Evolutionary conservation across 2,113 vertebrate genomes (phyloP).

Genomic region (Centropristis striata): DNA sequence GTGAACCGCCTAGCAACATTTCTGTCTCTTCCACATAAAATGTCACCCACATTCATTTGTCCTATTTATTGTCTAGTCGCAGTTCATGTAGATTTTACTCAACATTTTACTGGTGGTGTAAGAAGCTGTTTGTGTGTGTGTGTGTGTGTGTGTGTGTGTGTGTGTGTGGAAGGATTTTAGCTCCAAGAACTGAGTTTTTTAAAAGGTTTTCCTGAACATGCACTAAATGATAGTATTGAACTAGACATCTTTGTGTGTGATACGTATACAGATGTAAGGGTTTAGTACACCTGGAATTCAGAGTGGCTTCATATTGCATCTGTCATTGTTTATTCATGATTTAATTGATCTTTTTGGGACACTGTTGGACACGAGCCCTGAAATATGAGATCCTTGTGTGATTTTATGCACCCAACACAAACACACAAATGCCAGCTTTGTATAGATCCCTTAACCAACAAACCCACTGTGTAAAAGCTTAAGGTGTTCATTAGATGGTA

Average conservation of each 20-base stretch:
- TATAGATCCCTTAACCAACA: slow-evolving; percentile 15
- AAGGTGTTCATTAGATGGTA: slow-evolving; percentile 24
- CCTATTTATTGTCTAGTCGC: neutral
- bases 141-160: neutral
- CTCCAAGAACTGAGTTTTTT: neutral
- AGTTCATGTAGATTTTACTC: neutral
- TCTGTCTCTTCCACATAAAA: slow-evolving; percentile 4
- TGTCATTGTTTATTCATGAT: slow-evolving; percentile 72
- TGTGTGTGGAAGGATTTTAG: neutral
- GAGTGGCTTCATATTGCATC: slow-evolving; percentile 30
- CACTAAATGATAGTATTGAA: neutral
- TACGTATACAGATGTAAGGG: neutral
- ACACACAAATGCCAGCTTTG: slow-evolving; percentile 11
- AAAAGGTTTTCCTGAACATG: neutral
- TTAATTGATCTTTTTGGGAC: slow-evolving; percentile 64
- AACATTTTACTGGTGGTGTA: slow-evolving; percentile 4
- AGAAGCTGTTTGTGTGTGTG: no score
- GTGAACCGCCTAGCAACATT: slow-evolving; percentile 8
- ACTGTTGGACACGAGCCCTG: slow-evolving; percentile 44
- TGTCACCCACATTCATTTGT: neutral
- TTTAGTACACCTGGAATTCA: slow-evolving; percentile 19
- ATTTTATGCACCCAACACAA: slow-evolving; percentile 39
- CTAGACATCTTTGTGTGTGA: neutral
- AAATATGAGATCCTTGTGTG: slow-evolving; percentile 50
- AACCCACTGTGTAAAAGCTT: slow-evolving; percentile 27